Evolutionary conservation across 2,888 invertebrate genomes (phyloP).

Genomic region (Cheilosia scutellata): DNA sequence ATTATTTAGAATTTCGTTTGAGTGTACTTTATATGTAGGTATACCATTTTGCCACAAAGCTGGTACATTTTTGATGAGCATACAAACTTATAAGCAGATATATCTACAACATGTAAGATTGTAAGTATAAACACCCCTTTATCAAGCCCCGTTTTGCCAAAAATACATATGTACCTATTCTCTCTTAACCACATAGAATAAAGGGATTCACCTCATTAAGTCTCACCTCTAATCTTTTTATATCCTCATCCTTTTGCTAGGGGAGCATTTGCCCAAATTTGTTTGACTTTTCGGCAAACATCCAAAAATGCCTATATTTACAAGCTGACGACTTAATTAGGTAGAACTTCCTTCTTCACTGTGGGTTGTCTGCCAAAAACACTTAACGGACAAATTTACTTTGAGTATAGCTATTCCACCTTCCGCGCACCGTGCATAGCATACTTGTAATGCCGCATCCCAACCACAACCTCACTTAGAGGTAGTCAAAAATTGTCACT

Average conservation of each 20-base stretch:
- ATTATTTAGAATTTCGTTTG: no score
- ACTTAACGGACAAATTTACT: slow-evolving; percentile 58
- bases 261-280: slow-evolving; percentile 48
- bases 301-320: slow-evolving; percentile 63
- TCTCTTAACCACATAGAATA: not conserved
- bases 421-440: slow-evolving; percentile 37
- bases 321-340: slow-evolving; percentile 64
- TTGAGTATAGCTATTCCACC: slow-evolving; percentile 26
- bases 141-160: no score
- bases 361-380: slow-evolving; percentile 64
- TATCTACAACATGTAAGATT: no score
- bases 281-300: slow-evolving; percentile 67
- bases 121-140: no score
- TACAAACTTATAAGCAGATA: no score
- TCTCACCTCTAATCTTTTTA: slow-evolving; percentile 65
- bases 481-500: slow-evolving; percentile 74
- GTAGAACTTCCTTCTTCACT: slow-evolving; percentile 47
- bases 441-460: not conserved
- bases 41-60: no score
- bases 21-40: no score
- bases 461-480: slow-evolving; percentile 49
- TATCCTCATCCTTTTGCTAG: slow-evolving; percentile 32
- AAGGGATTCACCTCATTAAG: slow-evolving; percentile 72
- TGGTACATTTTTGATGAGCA: no score
- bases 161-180: not conserved